Evolutionary conservation across 2,797 vertebrate genomes (phyloP), one percentile per base, ranked within the genome.

Genomic region (Artibeus lituratus): DNA sequence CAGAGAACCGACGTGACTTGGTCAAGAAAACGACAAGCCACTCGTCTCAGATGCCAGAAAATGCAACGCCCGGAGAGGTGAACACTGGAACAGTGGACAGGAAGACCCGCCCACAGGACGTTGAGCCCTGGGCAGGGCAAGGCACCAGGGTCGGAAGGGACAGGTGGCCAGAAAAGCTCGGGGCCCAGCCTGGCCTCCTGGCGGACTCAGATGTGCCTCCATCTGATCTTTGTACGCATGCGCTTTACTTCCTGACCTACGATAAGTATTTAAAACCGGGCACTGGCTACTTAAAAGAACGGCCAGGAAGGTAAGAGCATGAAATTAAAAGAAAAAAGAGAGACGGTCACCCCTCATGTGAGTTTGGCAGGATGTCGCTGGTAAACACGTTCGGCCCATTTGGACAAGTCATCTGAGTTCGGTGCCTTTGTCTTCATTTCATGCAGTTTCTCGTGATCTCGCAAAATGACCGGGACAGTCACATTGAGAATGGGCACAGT

Each of bases 1-100:
- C 29, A 73, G 49, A 44, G 35, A 94, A 91, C 0, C 8, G 80
- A 85, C 1, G 18, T 2, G 70, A n/a, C 15, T 74, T 19, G 37
- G 90, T 90, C 51, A 49, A 87, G 69, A 51, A 91, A 37, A 82
- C n/a, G 82, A 87, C 42, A 83, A 35, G 78, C 18, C 65, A 32
- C 19, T 57, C 29, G 29, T 24, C 67, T 37, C 70, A 18, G 47
- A 51, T 24, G 26, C 37, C 57, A 72, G 59, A 53, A 86, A 83
- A 65, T 7, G n/a, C 6, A 39, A 26, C 10, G 57, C 21, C 22
- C 47, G 44, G 67, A 37, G 70, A 87, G 32, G 21, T 5, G 51
- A 76, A 32, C 47, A 10, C 15, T 55, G 70, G 76, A 8, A 59
- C 18, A 42, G 22, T 4, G 57, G 69, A 57, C 22, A 16, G 26